Evolutionary conservation across 2,888 invertebrate genomes (phyloP), one percentile per base, ranked within the genome.

Genomic region (Alloscopus bannaensis): DNA sequence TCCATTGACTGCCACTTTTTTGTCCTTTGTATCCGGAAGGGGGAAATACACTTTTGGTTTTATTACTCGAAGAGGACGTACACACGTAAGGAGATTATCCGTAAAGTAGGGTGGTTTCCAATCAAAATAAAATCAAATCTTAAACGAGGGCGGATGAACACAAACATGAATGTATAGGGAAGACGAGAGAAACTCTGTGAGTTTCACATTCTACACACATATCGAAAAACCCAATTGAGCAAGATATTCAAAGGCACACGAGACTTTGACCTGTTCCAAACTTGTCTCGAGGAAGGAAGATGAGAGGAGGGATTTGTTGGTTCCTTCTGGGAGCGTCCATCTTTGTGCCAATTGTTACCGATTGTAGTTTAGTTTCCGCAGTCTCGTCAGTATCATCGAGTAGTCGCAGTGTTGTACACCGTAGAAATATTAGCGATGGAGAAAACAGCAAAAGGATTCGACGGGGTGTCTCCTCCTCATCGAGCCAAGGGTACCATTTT

Each of bases 301-400:
- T 75, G 75, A 75, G 75, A 75, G 60, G 59, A 60, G 75, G 75
- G 75, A 75, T 75, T 75, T 75, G 76, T 69, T 68, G 52, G 68
- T 76, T 76, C 76, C 76, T 76, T 76, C 47, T 76, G 76, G 76
- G 76, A 76, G 76, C 76, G 69, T 76, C 40, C 42, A 76, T 76
- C 62, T 76, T 76, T 76, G 76, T 76, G 76, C 76, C 76, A 76
- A 76, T 76, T 76, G 76, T 76, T 68, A 59, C 68, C 22, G 76
- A 76, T 62, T 42, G 55, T 75, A 66, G 75, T 76, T 45, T 76
- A 76, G 76, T 69, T 69, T 42, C 50, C 50, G 76, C 76, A 47
- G 60, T 42, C 16, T 57, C 65, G 26, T 73, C 36, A 6, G 57
- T 42, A 26, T 75, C 66, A 29, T 66, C 66, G 24, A 66, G 62